Evolutionary conservation across 2,113 vertebrate species (phyloP), one percentile per base, ranked within the genome.

Genomic region (Gavialis gangeticus): DNA sequence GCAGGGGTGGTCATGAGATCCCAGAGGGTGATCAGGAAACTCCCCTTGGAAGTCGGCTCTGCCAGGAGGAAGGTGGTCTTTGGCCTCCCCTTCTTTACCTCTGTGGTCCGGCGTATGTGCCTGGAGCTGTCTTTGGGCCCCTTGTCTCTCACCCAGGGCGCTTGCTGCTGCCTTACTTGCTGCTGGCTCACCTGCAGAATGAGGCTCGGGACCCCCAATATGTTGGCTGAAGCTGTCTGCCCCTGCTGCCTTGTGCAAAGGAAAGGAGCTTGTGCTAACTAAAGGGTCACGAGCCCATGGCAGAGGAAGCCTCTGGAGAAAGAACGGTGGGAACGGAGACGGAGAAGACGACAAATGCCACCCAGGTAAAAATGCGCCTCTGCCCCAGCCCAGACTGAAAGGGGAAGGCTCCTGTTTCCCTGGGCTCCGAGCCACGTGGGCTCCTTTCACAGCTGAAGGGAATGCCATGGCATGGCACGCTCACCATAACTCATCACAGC

Each of bases 281-380:
- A 5, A 22, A 55, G 88, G 90, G 88, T 46, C 21, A 85, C 27
- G 17, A 73, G 92, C 87, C 94, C 60, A 8, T 91, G 79, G 93
- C 4, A 8, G 13, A 11, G 79, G 90, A 24, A 78, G 83, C 88
- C 86, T 92, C 8, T 54, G 91, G 88, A 79, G 95, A 88, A 92
- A 92, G 88, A 92, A 89, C 1, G 83, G 93, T 79, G 85, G 91
- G 30, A 22, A 10, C 0, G 30, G 28, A 85, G 73, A 95, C 96
- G 57, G 96, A 93, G 95, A 95, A 2, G 90, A 75, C 10, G 75
- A 54, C 66, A 56, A 96, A 92, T 95, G 95, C 93, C 91, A 69
- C 77, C 1, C 34, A 85, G 93, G 93, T 96, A 96, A 96, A 97
- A 96, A 96, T 97, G 96, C 93, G 85, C 90, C 88, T 12, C 1